A percentile compares a stretch with the other conserved stretches of the same genome.
These are phyloP conservation scores for Aegotheles bennettii DNA, from an alignment of 2,113 vertebrate species.

Conservation along the genomic window DNA sequence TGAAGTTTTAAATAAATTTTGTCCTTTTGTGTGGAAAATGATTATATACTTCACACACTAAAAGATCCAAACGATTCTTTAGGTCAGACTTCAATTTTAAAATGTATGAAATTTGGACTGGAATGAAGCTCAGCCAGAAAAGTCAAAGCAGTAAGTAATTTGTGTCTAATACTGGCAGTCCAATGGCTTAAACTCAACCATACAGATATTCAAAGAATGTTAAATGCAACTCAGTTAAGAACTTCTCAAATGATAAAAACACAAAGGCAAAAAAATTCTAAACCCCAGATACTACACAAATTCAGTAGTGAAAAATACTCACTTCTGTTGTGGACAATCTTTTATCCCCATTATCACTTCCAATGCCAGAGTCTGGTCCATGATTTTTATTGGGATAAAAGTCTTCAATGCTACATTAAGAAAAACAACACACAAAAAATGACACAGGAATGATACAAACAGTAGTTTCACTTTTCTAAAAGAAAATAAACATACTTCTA, in stretches of 20 bases:
- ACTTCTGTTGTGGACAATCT: constrained; percentile 96
- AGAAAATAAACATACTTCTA: not conserved
- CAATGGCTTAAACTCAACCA: not conserved
- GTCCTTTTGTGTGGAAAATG: not conserved
- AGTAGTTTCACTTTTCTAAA: not conserved
- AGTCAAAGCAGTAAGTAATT: not conserved
- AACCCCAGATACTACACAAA: not conserved
- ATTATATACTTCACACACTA: not conserved
- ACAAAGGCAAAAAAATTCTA: not conserved
- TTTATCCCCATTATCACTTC: constrained; percentile 98
- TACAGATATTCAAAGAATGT: not conserved
- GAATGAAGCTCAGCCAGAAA: not conserved
- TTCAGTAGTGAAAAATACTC: constrained; percentile 38
- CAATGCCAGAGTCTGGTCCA: constrained; percentile 96
- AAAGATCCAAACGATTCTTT: not conserved
- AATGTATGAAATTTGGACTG: not conserved
- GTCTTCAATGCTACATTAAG: constrained; percentile 88
- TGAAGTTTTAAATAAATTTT: not conserved
- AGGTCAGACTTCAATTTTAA: not conserved
- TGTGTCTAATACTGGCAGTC: not conserved
- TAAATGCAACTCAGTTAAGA: not conserved
- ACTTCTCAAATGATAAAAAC: not conserved
- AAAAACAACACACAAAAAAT: not conserved
- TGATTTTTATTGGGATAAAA: constrained; percentile 97
- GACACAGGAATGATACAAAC: not conserved